Base-by-base conservation (phyloP, 2,113 vertebrate genomes). In the Chloropsis cyanopogon region DNA sequence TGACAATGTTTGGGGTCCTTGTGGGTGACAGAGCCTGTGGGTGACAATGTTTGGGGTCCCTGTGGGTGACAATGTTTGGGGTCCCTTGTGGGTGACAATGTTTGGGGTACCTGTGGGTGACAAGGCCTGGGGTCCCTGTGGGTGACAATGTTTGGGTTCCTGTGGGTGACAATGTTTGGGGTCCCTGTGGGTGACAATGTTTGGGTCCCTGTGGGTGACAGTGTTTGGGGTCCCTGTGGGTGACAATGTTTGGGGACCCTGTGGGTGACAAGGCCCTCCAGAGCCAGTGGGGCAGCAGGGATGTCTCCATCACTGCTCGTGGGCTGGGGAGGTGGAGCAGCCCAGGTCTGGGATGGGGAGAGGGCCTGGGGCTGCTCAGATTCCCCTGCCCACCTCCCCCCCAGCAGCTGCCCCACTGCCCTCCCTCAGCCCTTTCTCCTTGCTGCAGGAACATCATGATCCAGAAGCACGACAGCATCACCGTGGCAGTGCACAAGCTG, bases 401-500 rank as follows among this genome's bases (percentile, higher is more conserved):
- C 4, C 1, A 2, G 4, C 83, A 64, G 82, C 79, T 57, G 37
- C 52, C 17, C 22, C 79, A 44, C 63, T 80, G 6, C 15, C 4
- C 46, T 54, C 19, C 46, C 77, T 63, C 47, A 14, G 49, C 31
- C 1, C 73, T 31, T 49, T 15, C 18, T 29, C 44, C 35, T 12
- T 52, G 5, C 83, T 97, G 56, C 86, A 99, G 99, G 94, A 99
- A 98, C 57, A 98, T 99, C 87, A 98, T 99, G 98, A 98, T 99
- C 97, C 99, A 99, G 97, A 99, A 97, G 76, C 99, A 99, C 2
- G 99, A 99, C 65, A 98, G 97, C 96, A 98, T 99, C 97, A 99
- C 99, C 2, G 97, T 99, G 37, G 99, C 99, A 18, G 98, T 99
- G 87, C 99, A 99, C 97, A 99, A 99, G 95, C 98, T 99, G 96